Evolutionary conservation across 2,797 vertebrate species (phyloP).

Genomic region (Macrochelys suwanniensis): DNA sequence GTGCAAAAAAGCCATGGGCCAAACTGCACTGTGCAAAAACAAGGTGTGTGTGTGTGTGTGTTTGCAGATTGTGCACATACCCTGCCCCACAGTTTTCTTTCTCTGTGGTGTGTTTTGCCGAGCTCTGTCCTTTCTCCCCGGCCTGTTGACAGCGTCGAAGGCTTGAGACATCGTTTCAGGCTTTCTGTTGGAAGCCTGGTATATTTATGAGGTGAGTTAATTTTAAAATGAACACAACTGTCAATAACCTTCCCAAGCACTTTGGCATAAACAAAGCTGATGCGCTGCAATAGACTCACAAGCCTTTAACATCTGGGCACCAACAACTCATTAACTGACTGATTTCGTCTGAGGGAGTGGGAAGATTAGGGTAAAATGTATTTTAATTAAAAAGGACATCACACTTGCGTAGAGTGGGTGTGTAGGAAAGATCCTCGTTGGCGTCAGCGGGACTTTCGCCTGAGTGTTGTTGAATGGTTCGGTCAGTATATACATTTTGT

Average conservation of each 20-base stretch:
- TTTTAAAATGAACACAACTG: constrained; percentile 36
- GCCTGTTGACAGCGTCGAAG: background rate
- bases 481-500: fast-evolving
- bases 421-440: background rate
- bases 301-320: constrained; percentile 76
- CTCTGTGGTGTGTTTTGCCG: background rate
- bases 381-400: constrained; percentile 79
- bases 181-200: background rate
- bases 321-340: constrained; percentile 75
- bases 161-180: background rate
- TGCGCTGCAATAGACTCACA: constrained; percentile 60
- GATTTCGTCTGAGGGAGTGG: constrained; percentile 67
- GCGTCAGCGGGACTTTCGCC: background rate
- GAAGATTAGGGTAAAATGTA: constrained; percentile 72
- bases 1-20: background rate
- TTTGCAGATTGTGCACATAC: background rate
- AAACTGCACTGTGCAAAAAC: background rate
- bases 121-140: background rate
- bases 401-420: constrained; percentile 35
- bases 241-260: background rate
- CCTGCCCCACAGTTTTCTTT: background rate
- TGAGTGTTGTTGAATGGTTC: background rate
- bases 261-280: constrained; percentile 1
- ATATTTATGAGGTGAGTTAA: background rate
- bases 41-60: background rate